phyloP scores from a whole-genome alignment of 2,113 vertebrate genomes.

The Copsychus sechellarum region DNA sequence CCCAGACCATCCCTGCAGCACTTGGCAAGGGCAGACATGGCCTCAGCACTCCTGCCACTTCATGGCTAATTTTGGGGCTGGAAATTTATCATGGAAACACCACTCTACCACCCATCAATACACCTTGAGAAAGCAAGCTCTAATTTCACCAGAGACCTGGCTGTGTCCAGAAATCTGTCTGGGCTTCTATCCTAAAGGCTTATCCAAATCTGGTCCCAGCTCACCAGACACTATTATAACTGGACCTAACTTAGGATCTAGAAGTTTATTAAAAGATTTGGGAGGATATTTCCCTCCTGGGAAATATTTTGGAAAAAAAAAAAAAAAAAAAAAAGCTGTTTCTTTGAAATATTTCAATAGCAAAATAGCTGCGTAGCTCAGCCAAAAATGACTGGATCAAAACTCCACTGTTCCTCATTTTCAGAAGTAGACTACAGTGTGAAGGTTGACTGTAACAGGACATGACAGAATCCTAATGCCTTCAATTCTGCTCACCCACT shows the following conservation, averaged over 20 bases:
- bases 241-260: neutral
- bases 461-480: conserved; percentile 42
- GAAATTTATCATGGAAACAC: neutral
- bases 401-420: neutral
- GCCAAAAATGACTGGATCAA: neutral
- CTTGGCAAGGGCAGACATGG: neutral
- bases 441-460: conserved; percentile 44
- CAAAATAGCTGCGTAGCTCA: neutral
- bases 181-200: neutral
- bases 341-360: conserved; percentile 23
- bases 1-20: neutral
- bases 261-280: neutral
- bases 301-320: neutral
- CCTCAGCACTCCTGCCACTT: neutral
- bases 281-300: neutral
- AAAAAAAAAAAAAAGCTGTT: neutral
- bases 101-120: neutral
- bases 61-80: neutral
- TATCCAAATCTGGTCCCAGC: neutral
- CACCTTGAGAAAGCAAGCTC: neutral
- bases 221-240: neutral
- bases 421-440: conserved; percentile 5
- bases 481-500: conserved; percentile 48
- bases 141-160: neutral
- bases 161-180: neutral